A percentile compares a stretch with the other conserved stretches of the same genome.
Evolutionary conservation across 2,797 vertebrate genomes (phyloP).

Genomic region (Okamejei kenojei): DNA sequence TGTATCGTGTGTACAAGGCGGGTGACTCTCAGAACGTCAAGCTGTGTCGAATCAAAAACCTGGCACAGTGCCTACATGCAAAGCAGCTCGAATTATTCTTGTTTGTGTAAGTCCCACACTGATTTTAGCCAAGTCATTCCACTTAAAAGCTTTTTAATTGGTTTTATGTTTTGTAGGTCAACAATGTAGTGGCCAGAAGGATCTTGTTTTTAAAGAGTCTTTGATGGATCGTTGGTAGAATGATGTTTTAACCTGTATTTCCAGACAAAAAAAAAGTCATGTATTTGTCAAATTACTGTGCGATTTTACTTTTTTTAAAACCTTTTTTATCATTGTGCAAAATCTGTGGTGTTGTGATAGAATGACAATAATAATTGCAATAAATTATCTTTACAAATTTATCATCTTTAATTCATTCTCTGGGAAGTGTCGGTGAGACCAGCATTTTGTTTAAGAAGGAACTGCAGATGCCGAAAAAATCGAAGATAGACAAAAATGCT

Average conservation of each 20-base stretch:
- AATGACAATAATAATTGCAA: neutral
- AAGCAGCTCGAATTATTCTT: conserved; percentile 62
- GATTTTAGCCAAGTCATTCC: neutral
- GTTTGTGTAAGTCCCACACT: conserved; percentile 51
- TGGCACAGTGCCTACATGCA: conserved; percentile 66
- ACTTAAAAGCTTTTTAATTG: neutral
- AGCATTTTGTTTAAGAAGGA: no score
- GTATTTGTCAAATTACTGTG: neutral
- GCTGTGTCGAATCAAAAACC: conserved; percentile 63
- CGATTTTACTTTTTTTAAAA: neutral
- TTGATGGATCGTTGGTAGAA: neutral
- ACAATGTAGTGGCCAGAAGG: neutral
- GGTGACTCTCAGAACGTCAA: conserved; percentile 57
- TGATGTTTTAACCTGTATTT: neutral
- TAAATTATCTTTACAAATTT: neutral
- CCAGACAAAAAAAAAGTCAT: neutral
- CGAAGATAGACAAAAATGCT: neutral
- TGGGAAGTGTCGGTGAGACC: neutral
- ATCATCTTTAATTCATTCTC: neutral
- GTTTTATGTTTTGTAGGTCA: neutral
- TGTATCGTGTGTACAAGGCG: conserved; percentile 61
- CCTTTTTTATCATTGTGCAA: neutral
- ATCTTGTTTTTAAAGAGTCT: neutral
- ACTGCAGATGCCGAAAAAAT: no score
- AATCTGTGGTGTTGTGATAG: neutral